These are phyloP conservation scores for Ciconia maguari DNA, from an alignment of 2,113 vertebrate species.

Conservation along the genomic window DNA sequence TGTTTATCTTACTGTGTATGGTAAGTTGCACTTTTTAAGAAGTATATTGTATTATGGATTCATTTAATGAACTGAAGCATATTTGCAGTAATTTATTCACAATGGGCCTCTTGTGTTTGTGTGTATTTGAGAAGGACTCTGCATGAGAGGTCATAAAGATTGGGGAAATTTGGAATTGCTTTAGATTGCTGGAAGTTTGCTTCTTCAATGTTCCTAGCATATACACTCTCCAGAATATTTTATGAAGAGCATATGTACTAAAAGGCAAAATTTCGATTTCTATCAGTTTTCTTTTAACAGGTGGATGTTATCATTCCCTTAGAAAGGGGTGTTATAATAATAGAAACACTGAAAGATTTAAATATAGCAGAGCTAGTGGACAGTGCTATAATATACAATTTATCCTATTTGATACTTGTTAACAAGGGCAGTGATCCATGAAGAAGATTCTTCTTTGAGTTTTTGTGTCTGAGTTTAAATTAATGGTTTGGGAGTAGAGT, in stretches of 20 bases:
- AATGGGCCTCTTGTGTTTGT: neutral
- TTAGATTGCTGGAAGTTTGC: neutral
- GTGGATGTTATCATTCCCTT: neutral
- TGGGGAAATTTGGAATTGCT: neutral
- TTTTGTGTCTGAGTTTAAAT: conserved; percentile 60
- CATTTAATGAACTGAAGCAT: conserved; percentile 28
- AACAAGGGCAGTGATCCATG: conserved; percentile 61
- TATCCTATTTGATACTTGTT: conserved; percentile 56
- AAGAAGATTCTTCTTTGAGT: conserved; percentile 61
- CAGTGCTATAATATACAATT: conserved; percentile 44
- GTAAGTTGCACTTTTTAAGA: neutral
- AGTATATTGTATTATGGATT: neutral
- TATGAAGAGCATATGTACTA: neutral
- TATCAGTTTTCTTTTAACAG: neutral
- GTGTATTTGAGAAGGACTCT: neutral
- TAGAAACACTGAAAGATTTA: conserved; percentile 22
- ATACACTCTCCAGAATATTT: neutral
- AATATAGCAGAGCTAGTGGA: neutral
- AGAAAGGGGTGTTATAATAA: neutral
- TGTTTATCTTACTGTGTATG: neutral
- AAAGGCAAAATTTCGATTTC: neutral
- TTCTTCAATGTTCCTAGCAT: neutral
- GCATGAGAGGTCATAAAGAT: neutral
- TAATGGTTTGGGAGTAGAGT: conserved; percentile 54
- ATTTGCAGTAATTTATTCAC: conserved; percentile 25